Evolutionary conservation across 2,888 invertebrate genomes (phyloP).

Genomic region (Chrysomela aeneicollis): DNA sequence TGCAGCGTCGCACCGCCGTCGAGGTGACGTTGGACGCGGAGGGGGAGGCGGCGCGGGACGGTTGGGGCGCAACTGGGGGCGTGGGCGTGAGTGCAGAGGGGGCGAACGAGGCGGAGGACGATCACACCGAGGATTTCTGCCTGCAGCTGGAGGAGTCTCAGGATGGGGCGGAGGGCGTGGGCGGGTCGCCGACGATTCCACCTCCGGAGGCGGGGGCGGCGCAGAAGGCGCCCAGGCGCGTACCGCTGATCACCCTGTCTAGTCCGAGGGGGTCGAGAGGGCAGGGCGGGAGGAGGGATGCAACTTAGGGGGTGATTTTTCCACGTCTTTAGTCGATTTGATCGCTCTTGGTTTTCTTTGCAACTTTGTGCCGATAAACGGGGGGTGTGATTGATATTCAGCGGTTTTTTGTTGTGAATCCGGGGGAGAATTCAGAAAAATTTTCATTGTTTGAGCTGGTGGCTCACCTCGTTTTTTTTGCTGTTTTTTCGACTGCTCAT

Average conservation of each 20-base stretch:
- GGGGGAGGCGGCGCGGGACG: constrained; percentile 47
- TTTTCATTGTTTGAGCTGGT: too few relatives aligned
- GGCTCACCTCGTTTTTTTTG: too few relatives aligned
- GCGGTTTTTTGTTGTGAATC: too few relatives aligned
- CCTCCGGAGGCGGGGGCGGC: constrained; percentile 17
- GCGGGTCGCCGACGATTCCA: constrained; percentile 11
- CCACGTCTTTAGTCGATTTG: not conserved
- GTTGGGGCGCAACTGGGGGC: constrained; percentile 38
- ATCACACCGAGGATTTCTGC: constrained; percentile 49
- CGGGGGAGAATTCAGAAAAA: too few relatives aligned
- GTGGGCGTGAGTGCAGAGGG: constrained; percentile 20
- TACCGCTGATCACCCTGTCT: constrained; percentile 78
- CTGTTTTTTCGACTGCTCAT: too few relatives aligned
- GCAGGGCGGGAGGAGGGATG: not conserved
- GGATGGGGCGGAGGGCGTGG: constrained; percentile 30
- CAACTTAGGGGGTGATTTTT: not conserved
- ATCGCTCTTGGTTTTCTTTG: too few relatives aligned
- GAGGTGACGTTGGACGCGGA: constrained; percentile 37
- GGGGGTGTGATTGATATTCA: too few relatives aligned
- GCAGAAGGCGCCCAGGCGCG: constrained; percentile 62
- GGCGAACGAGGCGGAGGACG: constrained; percentile 32
- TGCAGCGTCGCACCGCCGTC: constrained; percentile 29
- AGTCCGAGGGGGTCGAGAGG: constrained; percentile 68
- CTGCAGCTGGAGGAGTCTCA: constrained; percentile 47
- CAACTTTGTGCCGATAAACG: too few relatives aligned